A percentile compares a stretch with the other conserved stretches of the same genome.
Conservation (phyloP, 2,113 vertebrate species). For the Misgurnus anguillicaudatus region DNA sequence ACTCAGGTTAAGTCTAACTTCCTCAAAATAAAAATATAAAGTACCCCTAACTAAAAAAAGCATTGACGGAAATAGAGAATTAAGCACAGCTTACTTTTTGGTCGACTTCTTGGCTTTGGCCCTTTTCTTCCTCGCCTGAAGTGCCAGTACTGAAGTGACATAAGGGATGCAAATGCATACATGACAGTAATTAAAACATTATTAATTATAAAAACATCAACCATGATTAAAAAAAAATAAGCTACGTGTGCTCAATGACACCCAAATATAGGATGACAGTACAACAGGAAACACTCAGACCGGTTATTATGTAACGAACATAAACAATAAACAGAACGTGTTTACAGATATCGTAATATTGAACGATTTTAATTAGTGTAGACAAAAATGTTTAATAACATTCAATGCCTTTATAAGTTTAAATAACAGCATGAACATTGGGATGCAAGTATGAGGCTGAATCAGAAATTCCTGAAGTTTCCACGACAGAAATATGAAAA, state of each 20-base stretch:
- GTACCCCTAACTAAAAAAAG: background rate
- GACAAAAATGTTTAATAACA: background rate
- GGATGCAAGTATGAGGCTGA: background rate
- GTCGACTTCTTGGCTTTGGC: constrained; percentile 91
- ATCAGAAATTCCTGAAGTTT: constrained; percentile 48
- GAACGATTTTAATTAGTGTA: background rate
- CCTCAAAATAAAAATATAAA: no score
- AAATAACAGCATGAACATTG: background rate
- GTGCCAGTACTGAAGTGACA: constrained; percentile 83
- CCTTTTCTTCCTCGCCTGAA: constrained; percentile 95
- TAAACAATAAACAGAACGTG: constrained; percentile 25
- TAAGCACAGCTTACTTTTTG: constrained; percentile 84
- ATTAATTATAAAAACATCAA: background rate
- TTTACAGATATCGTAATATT: constrained; percentile 14
- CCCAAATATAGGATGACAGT: background rate
- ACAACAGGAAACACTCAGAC: constrained; percentile 10
- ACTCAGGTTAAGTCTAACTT: background rate
- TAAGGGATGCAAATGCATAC: constrained; percentile 1
- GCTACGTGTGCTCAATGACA: background rate
- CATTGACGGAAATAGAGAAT: background rate
- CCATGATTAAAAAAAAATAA: background rate
- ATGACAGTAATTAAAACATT: background rate
- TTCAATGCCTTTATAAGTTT: background rate
- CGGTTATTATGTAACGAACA: constrained; percentile 21
- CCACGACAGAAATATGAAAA: constrained; percentile 29